phyloP scores from a whole-genome alignment of 2,797 vertebrate genomes.

The Rhinoraja longicauda region DNA sequence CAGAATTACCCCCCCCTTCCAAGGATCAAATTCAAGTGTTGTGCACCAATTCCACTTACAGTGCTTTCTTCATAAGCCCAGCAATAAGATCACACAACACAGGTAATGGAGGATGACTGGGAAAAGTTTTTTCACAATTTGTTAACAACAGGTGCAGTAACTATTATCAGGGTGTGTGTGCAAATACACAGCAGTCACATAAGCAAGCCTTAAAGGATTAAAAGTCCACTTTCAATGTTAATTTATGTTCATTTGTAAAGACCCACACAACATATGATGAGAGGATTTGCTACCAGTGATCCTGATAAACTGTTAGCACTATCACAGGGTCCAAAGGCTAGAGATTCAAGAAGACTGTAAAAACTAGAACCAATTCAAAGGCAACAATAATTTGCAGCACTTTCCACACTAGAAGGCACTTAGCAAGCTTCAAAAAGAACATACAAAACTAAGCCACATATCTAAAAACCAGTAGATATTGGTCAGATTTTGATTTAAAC shows the following conservation, averaged over 20 bases:
- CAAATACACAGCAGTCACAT: not conserved
- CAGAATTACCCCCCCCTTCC: not conserved
- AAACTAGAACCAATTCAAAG: not conserved
- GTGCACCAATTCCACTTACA: not conserved
- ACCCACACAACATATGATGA: no score
- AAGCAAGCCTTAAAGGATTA: not conserved
- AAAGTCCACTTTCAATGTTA: not conserved
- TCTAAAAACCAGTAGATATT: not conserved
- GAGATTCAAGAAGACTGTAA: not conserved
- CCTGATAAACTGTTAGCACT: not conserved
- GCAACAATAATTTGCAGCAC: not conserved
- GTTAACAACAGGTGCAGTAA: not conserved
- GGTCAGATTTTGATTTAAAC: not conserved
- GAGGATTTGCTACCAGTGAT: not conserved
- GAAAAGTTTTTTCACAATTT: not conserved
- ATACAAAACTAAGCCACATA: not conserved
- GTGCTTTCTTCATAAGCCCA: not conserved
- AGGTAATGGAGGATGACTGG: no score
- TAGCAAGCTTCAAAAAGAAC: not conserved
- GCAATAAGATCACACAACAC: no score
- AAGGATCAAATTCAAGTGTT: not conserved
- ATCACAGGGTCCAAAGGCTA: not conserved
- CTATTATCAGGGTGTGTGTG: no score
- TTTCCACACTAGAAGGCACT: not conserved
- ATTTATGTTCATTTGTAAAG: not conserved